These are phyloP conservation scores for Trichomycterus rosablanca DNA, from an alignment of 2,113 vertebrate species.

Conservation along the genomic window DNA sequence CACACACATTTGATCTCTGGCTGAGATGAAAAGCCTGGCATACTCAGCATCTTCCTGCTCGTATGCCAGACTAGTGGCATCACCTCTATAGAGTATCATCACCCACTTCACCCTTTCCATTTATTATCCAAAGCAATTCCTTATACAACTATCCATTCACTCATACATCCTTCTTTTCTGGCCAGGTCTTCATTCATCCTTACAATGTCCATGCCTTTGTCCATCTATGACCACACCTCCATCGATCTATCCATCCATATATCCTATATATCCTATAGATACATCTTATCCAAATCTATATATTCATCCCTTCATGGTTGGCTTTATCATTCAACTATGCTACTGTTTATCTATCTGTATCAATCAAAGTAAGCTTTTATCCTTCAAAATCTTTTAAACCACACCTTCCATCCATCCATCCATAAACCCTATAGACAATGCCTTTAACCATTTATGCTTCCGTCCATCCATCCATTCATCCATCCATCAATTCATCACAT, in stretches of 20 bases:
- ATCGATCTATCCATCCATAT: neutral
- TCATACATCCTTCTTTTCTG: too few species aligned
- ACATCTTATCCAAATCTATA: too few species aligned
- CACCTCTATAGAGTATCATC: too few species aligned
- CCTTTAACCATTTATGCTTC: slow-evolving; percentile 6
- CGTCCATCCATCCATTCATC: too few species aligned
- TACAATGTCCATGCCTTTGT: slow-evolving; percentile 1
- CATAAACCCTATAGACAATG: slow-evolving; percentile 3
- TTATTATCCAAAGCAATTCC: neutral
- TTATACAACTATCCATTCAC: neutral
- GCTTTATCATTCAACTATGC: too few species aligned
- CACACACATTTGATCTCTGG: slow-evolving; percentile 20
- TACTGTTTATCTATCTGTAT: too few species aligned
- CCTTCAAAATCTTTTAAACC: too few species aligned
- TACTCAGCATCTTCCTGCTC: slow-evolving; percentile 8
- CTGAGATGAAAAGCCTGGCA: slow-evolving; percentile 32
- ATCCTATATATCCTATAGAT: neutral
- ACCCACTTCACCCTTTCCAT: neutral
- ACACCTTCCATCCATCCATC: neutral
- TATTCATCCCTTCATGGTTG: too few species aligned
- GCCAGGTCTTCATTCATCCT: neutral
- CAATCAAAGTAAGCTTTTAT: too few species aligned
- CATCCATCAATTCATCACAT: too few species aligned
- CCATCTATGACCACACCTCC: neutral
- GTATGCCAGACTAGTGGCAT: neutral